Percentiles rank a stretch among this genome's conserved stretches.
These are phyloP conservation scores for Thaleichthys pacificus DNA, from an alignment of 2,797 vertebrate genomes.

Conservation along the genomic window DNA sequence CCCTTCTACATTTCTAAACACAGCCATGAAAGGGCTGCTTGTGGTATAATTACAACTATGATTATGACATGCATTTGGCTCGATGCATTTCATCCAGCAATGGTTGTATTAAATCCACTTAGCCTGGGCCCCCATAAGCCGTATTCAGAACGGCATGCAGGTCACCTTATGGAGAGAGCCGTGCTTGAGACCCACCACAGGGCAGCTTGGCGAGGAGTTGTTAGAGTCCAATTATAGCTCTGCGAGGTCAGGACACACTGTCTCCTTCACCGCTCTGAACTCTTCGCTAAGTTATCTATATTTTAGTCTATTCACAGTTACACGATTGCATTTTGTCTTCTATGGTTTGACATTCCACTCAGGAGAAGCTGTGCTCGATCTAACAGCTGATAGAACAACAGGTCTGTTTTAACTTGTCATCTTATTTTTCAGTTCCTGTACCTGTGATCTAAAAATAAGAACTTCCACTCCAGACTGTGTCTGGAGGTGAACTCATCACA, in stretches of 20 bases:
- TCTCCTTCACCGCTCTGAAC: slow-evolving; percentile 18
- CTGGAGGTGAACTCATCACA: slow-evolving; percentile 82
- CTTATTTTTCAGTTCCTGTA: slow-evolving; percentile 50
- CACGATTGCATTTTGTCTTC: too few species aligned
- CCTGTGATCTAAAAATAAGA: slow-evolving; percentile 84
- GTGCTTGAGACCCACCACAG: slow-evolving; percentile 1
- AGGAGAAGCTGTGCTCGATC: background rate
- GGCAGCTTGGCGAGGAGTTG: slow-evolving; percentile 14
- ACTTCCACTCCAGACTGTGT: slow-evolving; percentile 87
- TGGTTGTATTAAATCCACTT: slow-evolving; percentile 6
- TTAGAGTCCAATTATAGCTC: slow-evolving; percentile 34
- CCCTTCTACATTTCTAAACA: background rate
- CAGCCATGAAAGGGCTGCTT: background rate
- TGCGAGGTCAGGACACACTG: slow-evolving; percentile 40
- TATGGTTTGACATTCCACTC: background rate
- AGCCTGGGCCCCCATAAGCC: background rate
- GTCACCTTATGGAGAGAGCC: slow-evolving; percentile 16
- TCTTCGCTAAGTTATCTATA: slow-evolving; percentile 18
- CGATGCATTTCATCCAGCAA: slow-evolving; percentile 14
- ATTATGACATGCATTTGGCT: slow-evolving; percentile 7
- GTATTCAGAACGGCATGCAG: slow-evolving; percentile 2
- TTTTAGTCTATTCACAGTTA: background rate
- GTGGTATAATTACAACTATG: slow-evolving; percentile 4
- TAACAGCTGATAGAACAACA: background rate
- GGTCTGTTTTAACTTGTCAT: background rate